Base-by-base conservation (phyloP, 2,797 vertebrate species). In the Periparus ater region DNA sequence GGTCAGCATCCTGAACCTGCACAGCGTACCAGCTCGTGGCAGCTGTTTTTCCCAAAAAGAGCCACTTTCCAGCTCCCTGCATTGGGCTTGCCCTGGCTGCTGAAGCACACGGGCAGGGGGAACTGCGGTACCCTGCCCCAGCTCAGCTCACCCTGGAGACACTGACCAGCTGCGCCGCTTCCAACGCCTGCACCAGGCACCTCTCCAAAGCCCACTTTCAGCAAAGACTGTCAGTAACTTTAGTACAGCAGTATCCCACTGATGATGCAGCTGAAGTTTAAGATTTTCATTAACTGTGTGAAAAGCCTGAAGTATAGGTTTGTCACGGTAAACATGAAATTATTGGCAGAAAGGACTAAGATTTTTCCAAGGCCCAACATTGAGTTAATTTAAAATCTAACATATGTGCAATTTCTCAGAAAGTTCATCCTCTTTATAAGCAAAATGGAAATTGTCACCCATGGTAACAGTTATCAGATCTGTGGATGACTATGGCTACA, bases 381-480 rank as follows among this genome's bases (percentile, higher is more conserved):
- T 17, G 36, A 92, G 34, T 70, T 91, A 85, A 61, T 73, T 87
- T 90, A 55, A 88, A 79, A 54, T 50, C 51, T 54, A 74, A 60
- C 22, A 42, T 68, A 54, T 6, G 29, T 66, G 51, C 42, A 38
- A 67, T 73, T 89, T 93, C 53, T 86, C 87, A 80, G 61, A 48
- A 92, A 58, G 60, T 58, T 72, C 58, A 85, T 36, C 58, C 22
- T 85, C 65, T 51, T 73, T 10, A 92, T 58, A n/a, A 91, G 38
- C 27, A 83, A 63, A 91, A 87, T 87, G 36, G 57, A 91, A 92
- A 89, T 7, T 34, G 44, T 81, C 85, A 88, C 51, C 62, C 70
- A 70, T 13, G 32, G 79, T 50, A 89, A 94, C 75, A 80, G 62
- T 92, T 92, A 92, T 62, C 85, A 93, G 91, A 93, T 92, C 73